Base-by-base conservation (phyloP, 2,113 vertebrate genomes). In the Indicator maculatus region DNA sequence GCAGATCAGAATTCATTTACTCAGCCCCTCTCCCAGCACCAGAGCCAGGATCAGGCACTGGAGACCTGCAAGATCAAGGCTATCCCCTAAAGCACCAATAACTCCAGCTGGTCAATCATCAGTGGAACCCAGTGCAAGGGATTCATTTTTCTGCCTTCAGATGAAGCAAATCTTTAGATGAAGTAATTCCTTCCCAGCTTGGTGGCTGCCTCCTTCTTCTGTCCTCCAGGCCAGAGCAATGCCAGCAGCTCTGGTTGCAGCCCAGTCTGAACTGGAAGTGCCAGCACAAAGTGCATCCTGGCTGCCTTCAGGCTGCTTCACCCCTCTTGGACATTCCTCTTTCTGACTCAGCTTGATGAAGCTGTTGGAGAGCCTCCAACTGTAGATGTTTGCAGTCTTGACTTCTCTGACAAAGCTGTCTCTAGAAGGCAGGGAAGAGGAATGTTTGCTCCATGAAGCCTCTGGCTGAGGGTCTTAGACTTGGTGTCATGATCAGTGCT, bases 231-330 rank as follows among this genome's bases (percentile, higher is more conserved):
- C 16, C 70, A 80, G 41, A 2, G 2, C 41, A 60, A 2, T 19
- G 82, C 24, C 4, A 8, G 20, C 69, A 86, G 58, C 45, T 73
- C 19, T 3, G 2, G 5, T 5, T 65, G 63, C 20, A 66, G 53
- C 61, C 81, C 87, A 88, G 50, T 50, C 78, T 0, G 0, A 52
- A 16, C 21, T 9, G 16, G 65, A 9, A 26, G 2, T 59, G 24
- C 27, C 92, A 83, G 39, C 2, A 2, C 30, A 87, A 61, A 58
- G 20, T 1, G 0, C 2, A 0, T 55, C 41, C 75, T 0, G 0
- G 11, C 50, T 91, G 52, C 9, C 33, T 33, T 19, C 5, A 33
- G 52, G 65, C 58, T 93, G 59, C 72, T 79, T 52, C 45, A 8
- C 23, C 26, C 28, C 36, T 44, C 55, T 44, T 38, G 79, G 45